These are phyloP conservation scores for Urocitellus parryii DNA, from an alignment of 2,113 vertebrate species.

Conservation along the genomic window DNA sequence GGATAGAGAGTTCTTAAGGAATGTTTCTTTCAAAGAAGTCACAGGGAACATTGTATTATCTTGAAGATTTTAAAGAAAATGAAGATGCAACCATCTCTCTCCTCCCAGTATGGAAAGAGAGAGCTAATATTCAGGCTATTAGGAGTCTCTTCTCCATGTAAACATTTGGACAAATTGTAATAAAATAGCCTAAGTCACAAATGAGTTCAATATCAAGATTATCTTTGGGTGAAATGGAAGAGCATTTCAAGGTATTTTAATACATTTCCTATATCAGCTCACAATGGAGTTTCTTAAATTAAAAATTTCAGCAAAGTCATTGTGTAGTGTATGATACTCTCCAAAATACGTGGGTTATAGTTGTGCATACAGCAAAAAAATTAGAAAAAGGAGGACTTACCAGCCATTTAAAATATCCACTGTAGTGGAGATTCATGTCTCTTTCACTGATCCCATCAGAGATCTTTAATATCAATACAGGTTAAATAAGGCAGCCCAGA, in stretches of 20 bases:
- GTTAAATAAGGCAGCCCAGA: too few relatives aligned
- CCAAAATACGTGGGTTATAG: background rate
- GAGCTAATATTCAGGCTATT: background rate
- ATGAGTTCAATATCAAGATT: background rate
- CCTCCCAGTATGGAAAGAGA: background rate
- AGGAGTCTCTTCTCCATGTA: background rate
- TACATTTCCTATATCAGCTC: background rate
- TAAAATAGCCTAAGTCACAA: background rate
- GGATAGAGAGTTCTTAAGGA: background rate
- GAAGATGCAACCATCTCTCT: background rate
- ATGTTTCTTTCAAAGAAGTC: background rate
- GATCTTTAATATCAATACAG: background rate
- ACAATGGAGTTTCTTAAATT: slow-evolving; percentile 61
- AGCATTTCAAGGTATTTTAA: slow-evolving; percentile 32
- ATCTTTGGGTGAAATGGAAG: slow-evolving; percentile 29
- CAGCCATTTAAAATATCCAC: slow-evolving; percentile 23
- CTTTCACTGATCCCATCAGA: background rate
- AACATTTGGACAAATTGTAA: background rate
- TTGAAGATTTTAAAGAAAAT: slow-evolving; percentile 39
- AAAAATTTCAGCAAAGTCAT: slow-evolving; percentile 54
- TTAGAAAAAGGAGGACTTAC: slow-evolving; percentile 34
- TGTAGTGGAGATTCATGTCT: background rate
- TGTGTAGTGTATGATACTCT: background rate
- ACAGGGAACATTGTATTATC: background rate
- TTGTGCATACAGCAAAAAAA: slow-evolving; percentile 12